Conservation (phyloP, 2,888 invertebrate species). For the Julus scanicus region DNA sequence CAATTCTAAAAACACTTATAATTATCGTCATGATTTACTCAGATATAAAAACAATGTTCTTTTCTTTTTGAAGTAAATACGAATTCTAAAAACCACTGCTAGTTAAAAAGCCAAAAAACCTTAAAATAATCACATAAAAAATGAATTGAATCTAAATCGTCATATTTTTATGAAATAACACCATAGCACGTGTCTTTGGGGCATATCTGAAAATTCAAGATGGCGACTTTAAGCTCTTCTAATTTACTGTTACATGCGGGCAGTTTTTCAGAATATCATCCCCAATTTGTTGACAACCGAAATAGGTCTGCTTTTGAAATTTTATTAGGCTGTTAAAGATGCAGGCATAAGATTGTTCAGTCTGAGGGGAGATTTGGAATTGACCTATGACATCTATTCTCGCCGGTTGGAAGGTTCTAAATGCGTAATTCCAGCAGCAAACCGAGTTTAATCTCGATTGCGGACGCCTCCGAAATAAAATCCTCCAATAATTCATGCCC, state of each 20-base stretch:
- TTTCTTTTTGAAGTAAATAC: no score
- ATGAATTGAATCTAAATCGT: no score
- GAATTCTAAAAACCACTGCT: no score
- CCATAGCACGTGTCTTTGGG: no score
- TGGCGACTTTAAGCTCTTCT: background rate
- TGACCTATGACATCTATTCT: constrained; percentile 3
- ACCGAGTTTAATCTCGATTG: background rate
- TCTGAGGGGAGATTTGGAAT: background rate
- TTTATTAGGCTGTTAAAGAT: background rate
- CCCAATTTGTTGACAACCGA: background rate
- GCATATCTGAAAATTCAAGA: background rate
- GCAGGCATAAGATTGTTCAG: background rate
- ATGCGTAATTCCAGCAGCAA: background rate
- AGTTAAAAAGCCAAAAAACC: no score
- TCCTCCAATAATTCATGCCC: background rate
- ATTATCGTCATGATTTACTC: no score
- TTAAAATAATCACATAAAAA: no score
- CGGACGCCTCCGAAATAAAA: constrained; percentile 26
- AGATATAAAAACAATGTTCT: no score
- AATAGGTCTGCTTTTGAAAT: background rate
- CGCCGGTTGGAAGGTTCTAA: background rate
- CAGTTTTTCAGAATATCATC: background rate
- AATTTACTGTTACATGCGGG: background rate
- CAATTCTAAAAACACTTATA: no score
- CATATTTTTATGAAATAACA: no score